phyloP scores from a whole-genome alignment of 1,140 invertebrate genomes.

The Periplaneta americana region DNA sequence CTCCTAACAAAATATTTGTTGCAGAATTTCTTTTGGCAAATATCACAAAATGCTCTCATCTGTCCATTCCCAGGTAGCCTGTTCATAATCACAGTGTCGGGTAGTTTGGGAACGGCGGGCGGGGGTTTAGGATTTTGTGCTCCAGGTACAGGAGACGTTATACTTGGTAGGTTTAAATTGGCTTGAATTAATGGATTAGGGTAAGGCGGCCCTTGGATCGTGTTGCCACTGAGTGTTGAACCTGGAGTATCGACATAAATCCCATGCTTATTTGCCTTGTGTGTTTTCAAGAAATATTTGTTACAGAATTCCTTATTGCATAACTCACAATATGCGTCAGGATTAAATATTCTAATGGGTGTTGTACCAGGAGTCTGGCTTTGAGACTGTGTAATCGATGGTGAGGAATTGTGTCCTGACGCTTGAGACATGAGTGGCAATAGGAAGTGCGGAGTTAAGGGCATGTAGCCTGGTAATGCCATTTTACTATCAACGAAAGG shows the following conservation, averaged over 20 bases:
- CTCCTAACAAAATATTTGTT: conserved; percentile 69
- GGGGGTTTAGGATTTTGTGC: background rate
- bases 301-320: conserved; percentile 99
- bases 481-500: background rate
- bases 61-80: conserved; percentile 20
- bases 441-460: conserved; percentile 11
- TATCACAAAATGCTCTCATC: conserved; percentile 41
- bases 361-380: conserved; percentile 41
- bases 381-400: background rate
- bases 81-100: background rate
- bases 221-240: background rate
- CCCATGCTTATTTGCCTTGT: conserved; percentile 92
- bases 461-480: conserved; percentile 1
- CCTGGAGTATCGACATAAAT: conserved; percentile 61
- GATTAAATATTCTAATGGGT: conserved; percentile 83
- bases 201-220: background rate
- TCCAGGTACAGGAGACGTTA: background rate
- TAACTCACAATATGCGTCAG: conserved; percentile 90
- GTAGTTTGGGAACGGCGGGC: background rate
- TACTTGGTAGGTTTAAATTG: background rate
- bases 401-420: conserved; percentile 28
- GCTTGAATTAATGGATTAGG: conserved; percentile 17
- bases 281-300: conserved; percentile 98
- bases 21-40: conserved; percentile 65
- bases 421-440: conserved; percentile 25